Evolutionary conservation across 2,797 vertebrate species (phyloP).

Genomic region (Cichlasoma orientale): DNA sequence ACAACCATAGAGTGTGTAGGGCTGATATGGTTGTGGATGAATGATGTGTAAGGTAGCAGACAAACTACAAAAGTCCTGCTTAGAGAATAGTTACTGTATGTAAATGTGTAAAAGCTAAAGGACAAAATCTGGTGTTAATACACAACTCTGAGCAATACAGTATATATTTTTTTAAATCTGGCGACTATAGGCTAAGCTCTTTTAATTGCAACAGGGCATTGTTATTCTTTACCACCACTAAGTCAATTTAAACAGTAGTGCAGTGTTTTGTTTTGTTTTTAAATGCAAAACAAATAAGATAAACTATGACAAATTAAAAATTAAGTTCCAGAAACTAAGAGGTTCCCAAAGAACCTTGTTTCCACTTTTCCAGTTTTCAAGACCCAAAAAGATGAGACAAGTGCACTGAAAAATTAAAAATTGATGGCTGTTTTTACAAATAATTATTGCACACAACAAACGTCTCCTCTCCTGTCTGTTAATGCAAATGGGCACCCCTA

Average conservation of each 20-base stretch:
- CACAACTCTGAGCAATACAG: background rate
- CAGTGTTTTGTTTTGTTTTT: background rate
- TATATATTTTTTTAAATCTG: conserved; percentile 6
- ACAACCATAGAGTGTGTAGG: conserved; percentile 47
- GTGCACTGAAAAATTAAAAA: background rate
- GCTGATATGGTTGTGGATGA: conserved; percentile 67
- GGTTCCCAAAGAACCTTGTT: too few relatives aligned
- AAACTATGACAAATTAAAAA: too few relatives aligned
- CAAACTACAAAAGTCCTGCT: conserved; percentile 40
- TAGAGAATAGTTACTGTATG: conserved; percentile 31
- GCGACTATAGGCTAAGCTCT: background rate
- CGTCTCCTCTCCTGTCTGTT: too few relatives aligned
- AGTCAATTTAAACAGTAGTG: background rate
- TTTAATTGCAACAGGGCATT: background rate
- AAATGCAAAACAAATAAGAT: background rate
- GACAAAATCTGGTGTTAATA: conserved; percentile 27
- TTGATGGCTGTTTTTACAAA: background rate
- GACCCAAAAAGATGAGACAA: background rate
- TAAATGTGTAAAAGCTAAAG: conserved; percentile 39
- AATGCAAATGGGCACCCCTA: background rate
- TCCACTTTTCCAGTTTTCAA: background rate
- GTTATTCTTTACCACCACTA: background rate
- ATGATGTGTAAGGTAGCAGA: conserved; percentile 56
- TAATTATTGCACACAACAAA: background rate
- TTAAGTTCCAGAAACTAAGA: too few relatives aligned